Base-by-base conservation (phyloP, 2,113 vertebrate genomes). In the Formicarius rufipectus region DNA sequence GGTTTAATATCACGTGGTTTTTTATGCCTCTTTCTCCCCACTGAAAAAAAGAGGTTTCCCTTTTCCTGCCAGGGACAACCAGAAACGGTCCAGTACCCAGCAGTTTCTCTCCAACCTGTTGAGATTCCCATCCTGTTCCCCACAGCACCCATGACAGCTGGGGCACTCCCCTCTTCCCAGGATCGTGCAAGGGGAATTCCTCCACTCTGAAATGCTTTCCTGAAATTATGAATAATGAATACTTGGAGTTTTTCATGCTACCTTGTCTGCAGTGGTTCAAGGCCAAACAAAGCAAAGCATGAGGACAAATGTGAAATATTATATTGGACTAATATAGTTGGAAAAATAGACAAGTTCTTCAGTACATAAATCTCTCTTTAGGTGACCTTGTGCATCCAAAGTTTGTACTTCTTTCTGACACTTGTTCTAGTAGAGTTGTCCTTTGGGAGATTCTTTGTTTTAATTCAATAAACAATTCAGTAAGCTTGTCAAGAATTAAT, bases 401-500 rank as follows among this genome's bases (percentile, higher is more conserved):
- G 42, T 90, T 84, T 81, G 45, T 64, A 63, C 55, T 77, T 88
- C 52, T 80, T 83, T 50, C 88, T 79, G 63, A 73, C 40, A 69
- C 14, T 79, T 85, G 59, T 66, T 92, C 27, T 74, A 90, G 59
- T 22, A n/a, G 8, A 42, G 63, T 62, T 63, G 50, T 89, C 80
- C 80, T 60, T 64, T 25, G 84, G 50, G 90, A 90, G 21, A 56
- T 63, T 59, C 89, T 92, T 89, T 94, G 69, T 84, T 93, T 95
- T 95, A 90, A 95, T 92, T 90, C 77, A 82, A 81, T 64, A 87
- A 93, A 90, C 30, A 89, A 81, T 81, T 84, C 91, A 78, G 73
- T 39, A 91, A 64, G 64, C 63, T 93, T 89, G 73, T 84, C 64
- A 83, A 81, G 89, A 94, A 93, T 95, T 92, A 93, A 94, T 92